Percentiles rank a stretch among this genome's conserved stretches.
These are phyloP conservation scores for Noctuana brunneofusca DNA, from an alignment of 2,888 invertebrate species.

Conservation along the genomic window DNA sequence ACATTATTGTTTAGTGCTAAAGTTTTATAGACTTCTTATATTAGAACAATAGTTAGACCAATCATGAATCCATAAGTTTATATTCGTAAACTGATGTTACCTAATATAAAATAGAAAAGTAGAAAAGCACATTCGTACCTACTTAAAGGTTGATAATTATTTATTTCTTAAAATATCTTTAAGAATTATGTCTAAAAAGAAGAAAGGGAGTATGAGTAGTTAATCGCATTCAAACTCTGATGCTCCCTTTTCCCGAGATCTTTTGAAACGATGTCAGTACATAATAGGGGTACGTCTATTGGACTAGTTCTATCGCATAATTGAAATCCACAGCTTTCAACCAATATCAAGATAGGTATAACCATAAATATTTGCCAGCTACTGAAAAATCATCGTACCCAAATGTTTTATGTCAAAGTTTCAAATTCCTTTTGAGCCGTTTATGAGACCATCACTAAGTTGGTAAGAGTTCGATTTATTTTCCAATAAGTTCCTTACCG, in stretches of 20 bases:
- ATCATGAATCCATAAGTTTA: not conserved
- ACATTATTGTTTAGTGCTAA: conserved; percentile 9
- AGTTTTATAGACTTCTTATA: conserved; percentile 13
- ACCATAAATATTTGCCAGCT: not conserved
- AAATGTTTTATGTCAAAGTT: not conserved
- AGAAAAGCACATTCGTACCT: too few species aligned
- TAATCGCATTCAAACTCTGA: too few species aligned
- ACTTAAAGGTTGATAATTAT: too few species aligned
- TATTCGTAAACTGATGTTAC: not conserved
- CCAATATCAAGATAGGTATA: not conserved
- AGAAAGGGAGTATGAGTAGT: too few species aligned
- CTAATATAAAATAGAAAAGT: too few species aligned
- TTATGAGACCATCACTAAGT: conserved; percentile 8
- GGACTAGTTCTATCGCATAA: not conserved
- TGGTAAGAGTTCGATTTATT: conserved; percentile 12
- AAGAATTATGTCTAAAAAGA: too few species aligned
- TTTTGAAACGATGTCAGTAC: too few species aligned
- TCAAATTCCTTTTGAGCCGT: not conserved
- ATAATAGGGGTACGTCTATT: too few species aligned
- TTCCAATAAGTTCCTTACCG: conserved; percentile 1
- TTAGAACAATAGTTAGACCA: not conserved
- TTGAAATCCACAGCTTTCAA: not conserved
- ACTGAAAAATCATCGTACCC: not conserved
- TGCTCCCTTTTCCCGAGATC: too few species aligned
- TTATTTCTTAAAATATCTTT: too few species aligned